Evolutionary conservation across 2,888 invertebrate genomes (phyloP).

Genomic region (Microchrysa polita): DNA sequence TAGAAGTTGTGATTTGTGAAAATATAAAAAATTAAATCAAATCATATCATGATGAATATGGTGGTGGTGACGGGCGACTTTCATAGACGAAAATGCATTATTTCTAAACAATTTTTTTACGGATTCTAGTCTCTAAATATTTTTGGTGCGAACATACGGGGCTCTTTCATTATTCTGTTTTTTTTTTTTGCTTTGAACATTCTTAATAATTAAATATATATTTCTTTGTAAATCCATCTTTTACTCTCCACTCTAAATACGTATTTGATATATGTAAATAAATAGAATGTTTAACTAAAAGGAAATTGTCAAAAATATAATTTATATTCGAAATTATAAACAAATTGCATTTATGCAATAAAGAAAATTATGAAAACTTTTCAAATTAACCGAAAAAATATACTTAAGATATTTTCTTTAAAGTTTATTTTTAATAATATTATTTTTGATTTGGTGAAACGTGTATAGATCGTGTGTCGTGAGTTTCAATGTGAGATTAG

Average conservation of each 20-base stretch:
- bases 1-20: not conserved
- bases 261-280: not conserved
- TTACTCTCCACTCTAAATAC: slow-evolving; percentile 34
- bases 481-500: slow-evolving; percentile 14
- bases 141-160: not conserved
- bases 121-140: not conserved
- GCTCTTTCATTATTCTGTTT: not conserved
- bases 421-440: not conserved
- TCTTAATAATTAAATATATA: slow-evolving; percentile 18
- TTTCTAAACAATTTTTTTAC: too few species aligned
- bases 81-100: too few species aligned
- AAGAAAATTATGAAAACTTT: slow-evolving; percentile 11
- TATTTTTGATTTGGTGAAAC: not conserved
- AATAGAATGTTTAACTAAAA: not conserved
- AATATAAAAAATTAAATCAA: too few species aligned
- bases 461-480: slow-evolving; percentile 7
- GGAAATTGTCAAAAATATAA: not conserved
- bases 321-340: slow-evolving; percentile 20
- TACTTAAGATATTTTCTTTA: not conserved
- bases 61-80: too few species aligned
- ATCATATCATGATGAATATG: too few species aligned
- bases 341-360: slow-evolving; percentile 40
- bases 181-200: slow-evolving; percentile 33
- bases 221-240: not conserved
- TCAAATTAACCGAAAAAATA: not conserved